Base-by-base conservation (phyloP, 2,797 vertebrate genomes). In the Yasuhikotakia modesta region DNA sequence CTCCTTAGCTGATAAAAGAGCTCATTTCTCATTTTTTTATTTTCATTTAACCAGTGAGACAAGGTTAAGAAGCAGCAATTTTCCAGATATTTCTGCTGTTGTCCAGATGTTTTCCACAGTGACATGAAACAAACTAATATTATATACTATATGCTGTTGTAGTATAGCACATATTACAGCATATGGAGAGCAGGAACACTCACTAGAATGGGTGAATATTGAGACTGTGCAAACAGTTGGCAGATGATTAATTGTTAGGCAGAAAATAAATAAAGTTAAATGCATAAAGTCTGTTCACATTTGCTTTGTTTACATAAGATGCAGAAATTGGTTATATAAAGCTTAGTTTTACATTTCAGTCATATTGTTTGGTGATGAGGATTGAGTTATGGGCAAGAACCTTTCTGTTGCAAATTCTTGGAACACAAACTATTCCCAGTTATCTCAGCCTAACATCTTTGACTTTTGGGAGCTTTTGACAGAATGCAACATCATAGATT, bases 1-100 rank as follows among this genome's bases (percentile, higher is more conserved):
- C 30, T 39, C 32, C 70, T 78, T 71, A 78, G 71, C 79, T 73
- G 55, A 76, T 73, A 60, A 61, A 77, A 82, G 52, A 66, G 21
- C 17, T 32, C 55, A 30, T 60, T 60, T 60, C 13, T 32, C 55
- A 60, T 60, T 60, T 60, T 68, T 21, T 50, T 68, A 61, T 57
- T 68, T 72, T 57, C 63, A 76, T 68, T 72, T 27, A 50, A 30
- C 27, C 14, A 21, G 0, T 14, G 16, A n/a, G 55, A 27, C 65
- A 21, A 13, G 4, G 46, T 24, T 5, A 21, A 30, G 7, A 48
- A 32, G 17, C 16, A 70, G 55, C 27, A 55, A 46, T 76, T 72
- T 79, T 32, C 60, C 55, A 55, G 21, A 43, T 50, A 24, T 22
- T 73, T 43, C 69, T 72, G 43, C 63, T 73, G 14, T 70, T n/a